These are phyloP conservation scores for Anoplopoma fimbria DNA, from an alignment of 2,113 vertebrate species.

Conservation along the genomic window DNA sequence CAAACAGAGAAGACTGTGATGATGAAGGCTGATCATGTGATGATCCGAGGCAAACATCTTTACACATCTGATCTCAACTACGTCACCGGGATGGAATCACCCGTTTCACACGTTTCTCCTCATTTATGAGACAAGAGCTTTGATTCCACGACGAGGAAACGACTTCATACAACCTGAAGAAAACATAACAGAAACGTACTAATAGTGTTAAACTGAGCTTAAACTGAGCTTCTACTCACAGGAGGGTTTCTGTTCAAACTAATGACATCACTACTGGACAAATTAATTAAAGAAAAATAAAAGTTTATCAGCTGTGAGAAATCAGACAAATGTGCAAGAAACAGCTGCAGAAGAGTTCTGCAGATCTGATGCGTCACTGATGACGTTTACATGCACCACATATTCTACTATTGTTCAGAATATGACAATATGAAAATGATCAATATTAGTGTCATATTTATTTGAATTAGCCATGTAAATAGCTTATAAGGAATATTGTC, in stretches of 20 bases:
- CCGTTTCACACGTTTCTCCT: not conserved
- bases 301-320: not conserved
- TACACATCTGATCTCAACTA: not conserved
- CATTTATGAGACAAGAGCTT: not conserved
- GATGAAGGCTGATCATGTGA: not conserved
- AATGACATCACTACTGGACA: not conserved
- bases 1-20: not conserved
- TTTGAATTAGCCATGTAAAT: not conserved
- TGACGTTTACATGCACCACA: not conserved
- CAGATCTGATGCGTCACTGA: no score
- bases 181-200: not conserved
- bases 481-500: not conserved
- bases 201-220: not conserved
- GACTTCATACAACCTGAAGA: no score
- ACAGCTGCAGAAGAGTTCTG: not conserved
- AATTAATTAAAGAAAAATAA: not conserved
- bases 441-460: no score
- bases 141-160: not conserved
- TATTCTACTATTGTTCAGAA: not conserved
- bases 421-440: no score
- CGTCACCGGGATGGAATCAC: not conserved
- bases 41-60: not conserved
- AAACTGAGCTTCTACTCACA: not conserved
- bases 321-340: not conserved
- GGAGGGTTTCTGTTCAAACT: not conserved